These are phyloP conservation scores for Oopsacas minuta DNA, from an alignment of 37 sponge, comb jelly and placozoan species.

Conservation along the genomic window DNA sequence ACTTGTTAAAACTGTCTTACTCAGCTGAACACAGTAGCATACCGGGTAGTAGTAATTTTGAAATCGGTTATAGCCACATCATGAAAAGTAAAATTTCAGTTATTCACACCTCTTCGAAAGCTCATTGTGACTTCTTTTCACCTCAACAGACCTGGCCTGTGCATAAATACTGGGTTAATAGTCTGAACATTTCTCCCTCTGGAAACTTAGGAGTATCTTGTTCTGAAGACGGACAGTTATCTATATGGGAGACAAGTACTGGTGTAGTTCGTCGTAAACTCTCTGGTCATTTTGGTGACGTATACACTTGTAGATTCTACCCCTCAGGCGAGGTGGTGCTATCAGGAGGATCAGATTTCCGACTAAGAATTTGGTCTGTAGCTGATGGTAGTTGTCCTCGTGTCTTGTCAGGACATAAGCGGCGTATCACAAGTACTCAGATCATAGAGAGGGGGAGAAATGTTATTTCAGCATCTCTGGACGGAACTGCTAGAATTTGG, in stretches of 20 bases:
- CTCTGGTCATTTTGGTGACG: constrained; percentile 70
- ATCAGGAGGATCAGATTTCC: constrained; percentile 65
- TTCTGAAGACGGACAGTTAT: constrained; percentile 47
- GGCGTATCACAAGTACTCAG: constrained; percentile 17
- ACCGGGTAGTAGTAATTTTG: neutral
- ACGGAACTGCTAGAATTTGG: constrained; percentile 59
- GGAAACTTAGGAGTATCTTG: constrained; percentile 52
- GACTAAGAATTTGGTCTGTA: constrained; percentile 78
- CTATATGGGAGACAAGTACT: constrained; percentile 64
- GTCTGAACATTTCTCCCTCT: constrained; percentile 49
- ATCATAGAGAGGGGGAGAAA: constrained; percentile 26
- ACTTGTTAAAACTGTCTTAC: neutral
- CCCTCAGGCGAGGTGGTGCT: constrained; percentile 80
- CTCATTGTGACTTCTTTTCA: neutral
- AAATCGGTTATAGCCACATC: neutral
- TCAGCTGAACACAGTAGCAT: neutral
- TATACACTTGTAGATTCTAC: constrained; percentile 65
- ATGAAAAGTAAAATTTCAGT: neutral
- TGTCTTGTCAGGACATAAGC: constrained; percentile 66
- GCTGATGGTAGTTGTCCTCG: constrained; percentile 75
- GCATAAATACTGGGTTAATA: neutral
- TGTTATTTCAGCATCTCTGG: constrained; percentile 24
- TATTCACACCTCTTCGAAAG: constrained; percentile 1
- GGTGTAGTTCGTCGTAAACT: constrained; percentile 44
- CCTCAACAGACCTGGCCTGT: neutral